Conservation (phyloP, 2,888 invertebrate species). For the Nematopogon swammerdamellus region DNA sequence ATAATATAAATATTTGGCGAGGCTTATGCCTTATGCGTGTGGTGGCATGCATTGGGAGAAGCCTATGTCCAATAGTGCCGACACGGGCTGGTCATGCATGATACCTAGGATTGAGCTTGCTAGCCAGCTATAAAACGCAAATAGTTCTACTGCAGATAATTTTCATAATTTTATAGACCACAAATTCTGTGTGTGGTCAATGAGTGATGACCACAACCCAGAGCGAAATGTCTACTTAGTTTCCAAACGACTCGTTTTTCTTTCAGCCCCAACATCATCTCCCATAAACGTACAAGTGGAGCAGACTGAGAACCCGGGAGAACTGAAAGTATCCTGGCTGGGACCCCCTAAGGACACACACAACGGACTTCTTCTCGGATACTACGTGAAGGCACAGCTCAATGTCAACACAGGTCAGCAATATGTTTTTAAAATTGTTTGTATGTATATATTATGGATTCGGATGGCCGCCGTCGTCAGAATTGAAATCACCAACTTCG, state of each 20-base stretch:
- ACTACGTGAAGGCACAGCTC: conserved; percentile 30
- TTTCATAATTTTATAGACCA: too few relatives aligned
- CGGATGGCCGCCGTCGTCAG: too few relatives aligned
- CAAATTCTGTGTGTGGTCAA: background rate
- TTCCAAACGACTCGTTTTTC: too few relatives aligned
- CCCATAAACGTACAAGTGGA: conserved; percentile 37
- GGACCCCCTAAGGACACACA: conserved; percentile 38
- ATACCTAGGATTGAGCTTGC: too few relatives aligned
- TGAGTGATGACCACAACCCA: background rate
- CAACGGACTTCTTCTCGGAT: conserved; percentile 39
- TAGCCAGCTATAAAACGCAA: too few relatives aligned
- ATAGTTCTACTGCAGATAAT: too few relatives aligned
- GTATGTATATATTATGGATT: background rate
- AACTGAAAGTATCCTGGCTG: conserved; percentile 36
- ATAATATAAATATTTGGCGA: too few relatives aligned
- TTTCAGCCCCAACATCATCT: conserved; percentile 38
- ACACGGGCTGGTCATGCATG: too few relatives aligned
- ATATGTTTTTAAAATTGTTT: background rate
- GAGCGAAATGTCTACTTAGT: too few relatives aligned
- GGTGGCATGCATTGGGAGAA: too few relatives aligned
- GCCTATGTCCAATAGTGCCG: too few relatives aligned
- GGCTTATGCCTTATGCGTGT: too few relatives aligned
- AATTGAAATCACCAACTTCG: background rate
- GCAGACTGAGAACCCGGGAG: conserved; percentile 40
- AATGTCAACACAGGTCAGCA: background rate